These are phyloP conservation scores for Metopia argyrocephala DNA, from an alignment of 2,888 invertebrate species.

Conservation along the genomic window DNA sequence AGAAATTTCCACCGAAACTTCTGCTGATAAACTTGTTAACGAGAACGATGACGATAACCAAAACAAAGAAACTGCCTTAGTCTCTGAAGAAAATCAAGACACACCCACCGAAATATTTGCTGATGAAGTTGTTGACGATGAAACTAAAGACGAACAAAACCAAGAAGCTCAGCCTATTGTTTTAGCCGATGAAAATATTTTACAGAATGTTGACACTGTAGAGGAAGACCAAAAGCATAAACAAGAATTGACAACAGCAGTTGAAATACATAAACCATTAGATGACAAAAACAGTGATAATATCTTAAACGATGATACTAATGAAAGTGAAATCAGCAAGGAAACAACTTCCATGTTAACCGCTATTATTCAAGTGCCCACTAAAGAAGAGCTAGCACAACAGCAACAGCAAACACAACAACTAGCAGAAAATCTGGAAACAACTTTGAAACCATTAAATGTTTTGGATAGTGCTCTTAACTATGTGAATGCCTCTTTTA, in stretches of 20 bases:
- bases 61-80: background rate
- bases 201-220: conserved; percentile 15
- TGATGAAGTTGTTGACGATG: background rate
- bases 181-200: conserved; percentile 16
- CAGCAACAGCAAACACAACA: conserved; percentile 14
- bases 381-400: conserved; percentile 31
- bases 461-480: conserved; percentile 73
- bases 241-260: background rate
- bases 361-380: conserved; percentile 70
- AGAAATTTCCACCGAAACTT: too few species aligned
- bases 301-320: conserved; percentile 25
- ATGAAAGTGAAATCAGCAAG: conserved; percentile 24
- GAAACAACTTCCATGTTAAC: conserved; percentile 69
- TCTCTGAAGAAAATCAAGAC: conserved; percentile 4
- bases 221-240: conserved; percentile 1
- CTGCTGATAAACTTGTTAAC: too few species aligned
- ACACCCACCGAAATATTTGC: conserved; percentile 1
- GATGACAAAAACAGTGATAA: conserved; percentile 27
- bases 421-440: conserved; percentile 31
- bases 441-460: conserved; percentile 62
- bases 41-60: background rate
- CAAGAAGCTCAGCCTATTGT: background rate
- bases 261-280: conserved; percentile 24
- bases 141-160: background rate
- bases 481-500: conserved; percentile 74